Base-by-base conservation (phyloP, 2,797 vertebrate genomes). In the Clarias platycephalus region DNA sequence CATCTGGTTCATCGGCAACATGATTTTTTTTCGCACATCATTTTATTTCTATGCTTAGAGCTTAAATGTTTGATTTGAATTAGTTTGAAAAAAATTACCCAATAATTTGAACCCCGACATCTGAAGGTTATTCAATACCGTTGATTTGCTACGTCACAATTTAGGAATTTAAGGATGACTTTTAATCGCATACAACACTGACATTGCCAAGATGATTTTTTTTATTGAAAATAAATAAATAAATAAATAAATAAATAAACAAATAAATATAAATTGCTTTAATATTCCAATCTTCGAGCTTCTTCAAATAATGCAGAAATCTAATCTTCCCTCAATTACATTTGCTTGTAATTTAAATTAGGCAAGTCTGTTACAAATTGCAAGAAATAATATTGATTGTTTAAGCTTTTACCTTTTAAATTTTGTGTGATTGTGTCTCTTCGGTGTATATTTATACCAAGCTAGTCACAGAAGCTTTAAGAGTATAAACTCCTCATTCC, bases 401-500 rank as follows among this genome's bases (percentile, higher is more conserved):
- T 15, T 10, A 64, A 63, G 7, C 24, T 12, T 66, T 44, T 24
- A 20, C 24, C 15, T 16, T 44, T 2, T 13, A 53, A 53, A 64
- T 28, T 18, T 37, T 9, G 40, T 28, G n/a, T 18, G 26, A 28
- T 49, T 22, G 2, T n/a, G 13, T n/a, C 40, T 79, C 55, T 74
- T n/a, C 0, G 55, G 60, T 55, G 58, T 34, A 49, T 26, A 18
- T 83, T 53, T 76, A 34, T 55, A 75, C 34, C 55, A 22, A 49
- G 26, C 44, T 44, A 66, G n/a, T 75, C 81, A 66, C 37, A 75
- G 79, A 44, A 76, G 31, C 31, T 57, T 58, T 40, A 67, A 64
- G 58, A 83, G 77, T 37, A 28, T 71, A 84, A 79, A 66, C 44
- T 63, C 76, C n/a, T 80, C 37, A 34, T 70, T 53, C 34, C 37